Evolutionary conservation across 2,888 invertebrate genomes (phyloP).

Genomic region (Eupithecia subfuscata): DNA sequence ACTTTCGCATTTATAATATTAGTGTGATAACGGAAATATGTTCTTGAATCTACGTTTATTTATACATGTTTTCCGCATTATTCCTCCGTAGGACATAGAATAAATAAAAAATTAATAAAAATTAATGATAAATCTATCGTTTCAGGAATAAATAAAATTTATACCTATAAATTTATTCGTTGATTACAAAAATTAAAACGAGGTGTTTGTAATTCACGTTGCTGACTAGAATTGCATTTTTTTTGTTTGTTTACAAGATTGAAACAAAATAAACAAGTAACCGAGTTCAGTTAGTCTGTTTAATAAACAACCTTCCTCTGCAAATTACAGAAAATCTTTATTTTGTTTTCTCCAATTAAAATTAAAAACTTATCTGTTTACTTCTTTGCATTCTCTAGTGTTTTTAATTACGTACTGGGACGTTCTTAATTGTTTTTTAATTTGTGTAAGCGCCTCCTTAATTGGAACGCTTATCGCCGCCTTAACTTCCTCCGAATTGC

Average conservation of each 20-base stretch:
- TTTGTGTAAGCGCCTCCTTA: conserved; percentile 49
- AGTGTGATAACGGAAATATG: too few relatives aligned
- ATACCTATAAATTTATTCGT: background rate
- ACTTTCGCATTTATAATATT: too few relatives aligned
- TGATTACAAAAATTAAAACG: background rate
- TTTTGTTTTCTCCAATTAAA: conserved; percentile 23
- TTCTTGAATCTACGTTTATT: background rate
- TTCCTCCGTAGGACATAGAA: background rate
- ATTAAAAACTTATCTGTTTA: conserved; percentile 33
- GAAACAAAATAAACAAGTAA: background rate
- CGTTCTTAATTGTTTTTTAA: conserved; percentile 52
- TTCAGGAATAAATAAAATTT: background rate
- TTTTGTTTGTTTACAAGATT: background rate
- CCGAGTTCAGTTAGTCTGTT: background rate
- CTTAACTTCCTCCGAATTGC: conserved; percentile 46
- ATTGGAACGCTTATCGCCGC: conserved; percentile 52
- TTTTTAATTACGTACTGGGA: conserved; percentile 52
- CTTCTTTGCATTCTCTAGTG: conserved; percentile 41
- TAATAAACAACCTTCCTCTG: conserved; percentile 10
- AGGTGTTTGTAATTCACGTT: background rate
- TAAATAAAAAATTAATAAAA: background rate
- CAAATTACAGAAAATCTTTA: conserved; percentile 20
- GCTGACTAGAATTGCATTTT: background rate
- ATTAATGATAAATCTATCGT: background rate
- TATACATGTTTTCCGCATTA: background rate